Evolutionary conservation across 2,113 vertebrate genomes (phyloP).

Genomic region (Chlorocebus sabaeus): DNA sequence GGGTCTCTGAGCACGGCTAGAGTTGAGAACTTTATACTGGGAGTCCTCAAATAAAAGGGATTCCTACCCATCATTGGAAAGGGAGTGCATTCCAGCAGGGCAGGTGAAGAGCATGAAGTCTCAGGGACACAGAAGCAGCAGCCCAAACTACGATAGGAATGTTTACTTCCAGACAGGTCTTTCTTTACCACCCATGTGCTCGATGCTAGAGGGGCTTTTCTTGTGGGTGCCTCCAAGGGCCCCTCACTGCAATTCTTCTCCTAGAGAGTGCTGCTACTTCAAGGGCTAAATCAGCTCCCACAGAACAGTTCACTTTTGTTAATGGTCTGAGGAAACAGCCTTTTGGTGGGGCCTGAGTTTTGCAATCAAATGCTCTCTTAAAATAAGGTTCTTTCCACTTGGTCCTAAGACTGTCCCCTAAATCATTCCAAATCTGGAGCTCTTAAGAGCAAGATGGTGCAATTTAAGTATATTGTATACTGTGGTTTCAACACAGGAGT

Average conservation of each 20-base stretch:
- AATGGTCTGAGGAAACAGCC: background rate
- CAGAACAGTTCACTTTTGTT: background rate
- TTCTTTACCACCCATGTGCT: background rate
- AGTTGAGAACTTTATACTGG: background rate
- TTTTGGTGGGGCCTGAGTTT: background rate
- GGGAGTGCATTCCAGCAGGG: rapidly evolving
- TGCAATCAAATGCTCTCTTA: background rate
- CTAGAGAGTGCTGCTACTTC: background rate
- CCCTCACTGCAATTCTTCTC: background rate
- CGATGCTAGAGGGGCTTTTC: background rate
- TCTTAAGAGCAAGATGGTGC: background rate
- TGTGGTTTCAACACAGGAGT: background rate
- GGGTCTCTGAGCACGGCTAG: background rate
- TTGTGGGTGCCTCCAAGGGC: background rate
- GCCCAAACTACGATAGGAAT: background rate
- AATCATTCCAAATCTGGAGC: background rate
- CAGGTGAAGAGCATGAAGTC: background rate
- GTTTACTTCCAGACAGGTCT: background rate
- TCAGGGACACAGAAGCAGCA: background rate
- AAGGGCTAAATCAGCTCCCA: background rate
- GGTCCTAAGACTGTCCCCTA: background rate
- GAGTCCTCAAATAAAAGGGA: background rate
- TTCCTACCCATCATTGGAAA: background rate
- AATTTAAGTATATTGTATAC: background rate
- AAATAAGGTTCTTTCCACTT: background rate